phyloP scores from a whole-genome alignment of 1,140 invertebrate genomes.

The Sitobion miscanthi region DNA sequence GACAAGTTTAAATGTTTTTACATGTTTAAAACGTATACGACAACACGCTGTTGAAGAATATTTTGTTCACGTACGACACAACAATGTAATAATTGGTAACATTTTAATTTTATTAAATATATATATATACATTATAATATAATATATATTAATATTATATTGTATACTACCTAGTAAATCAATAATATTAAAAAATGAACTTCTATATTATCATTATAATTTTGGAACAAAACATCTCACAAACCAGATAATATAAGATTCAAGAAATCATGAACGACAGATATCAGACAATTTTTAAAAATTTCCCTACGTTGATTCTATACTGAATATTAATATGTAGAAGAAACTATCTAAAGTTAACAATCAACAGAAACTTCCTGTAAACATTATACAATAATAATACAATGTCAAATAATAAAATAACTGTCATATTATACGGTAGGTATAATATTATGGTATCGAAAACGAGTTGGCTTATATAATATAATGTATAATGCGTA shows the following conservation, averaged over 20 bases:
- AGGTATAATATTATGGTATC: no score
- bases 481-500: neutral
- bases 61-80: no score
- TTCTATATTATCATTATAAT: neutral
- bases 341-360: neutral
- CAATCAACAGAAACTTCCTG: neutral
- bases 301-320: neutral
- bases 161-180: neutral
- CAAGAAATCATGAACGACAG: no score
- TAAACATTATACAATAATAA: neutral
- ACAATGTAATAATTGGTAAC: no score
- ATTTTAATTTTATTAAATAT: neutral
- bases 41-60: no score
- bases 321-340: neutral
- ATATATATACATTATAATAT: neutral
- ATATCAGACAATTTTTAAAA: no score
- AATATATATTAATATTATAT: neutral
- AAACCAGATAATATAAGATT: neutral
- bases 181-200: neutral
- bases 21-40: no score
- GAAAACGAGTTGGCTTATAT: no score
- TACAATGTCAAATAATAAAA: neutral
- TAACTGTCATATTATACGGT: neutral
- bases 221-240: neutral
- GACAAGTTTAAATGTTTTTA: neutral